Base-by-base conservation (phyloP, 1,140 invertebrate species). In the Zaprionus tsacasi region DNA sequence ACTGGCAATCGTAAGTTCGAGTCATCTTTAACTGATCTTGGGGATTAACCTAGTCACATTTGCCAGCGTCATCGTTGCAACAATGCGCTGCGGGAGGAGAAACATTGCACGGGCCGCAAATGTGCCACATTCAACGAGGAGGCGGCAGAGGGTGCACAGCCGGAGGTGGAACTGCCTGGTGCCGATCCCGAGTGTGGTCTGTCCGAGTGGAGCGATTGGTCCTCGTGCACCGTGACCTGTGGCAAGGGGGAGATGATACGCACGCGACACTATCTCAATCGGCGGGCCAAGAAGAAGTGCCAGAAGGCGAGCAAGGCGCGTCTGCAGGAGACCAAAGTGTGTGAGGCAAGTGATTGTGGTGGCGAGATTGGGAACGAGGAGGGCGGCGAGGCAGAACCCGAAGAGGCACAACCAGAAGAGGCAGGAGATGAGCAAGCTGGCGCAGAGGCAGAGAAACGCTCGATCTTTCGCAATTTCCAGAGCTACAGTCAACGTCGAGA, bases 121-220 rank as follows among this genome's bases (percentile, higher is more conserved):
- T 92, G 91, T 30, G 60, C 79, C 15, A 92, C 94, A 61, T 95
- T 94, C 79, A 94, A 93, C 65, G 81, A 91, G 45, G 81, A 93
- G 74, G 60, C 60, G 0, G 43, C 69, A 30, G 82, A 78, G 30
- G 71, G 58, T 10, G 74, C n/a, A 1, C 65, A 76, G 13, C 63
- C 72, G 3, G 82, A 82, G 35, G 57, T 45, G 0, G 87, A 59
- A 5, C 30, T 56, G 0, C 43, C 75, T 0, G 43, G 35, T 12
- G 60, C 68, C 4, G 83, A 82, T 76, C 88, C 91, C 0, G 94
- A 95, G 80, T 98, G 97, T 76, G 93, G 94, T 36, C 93, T 97
- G 1, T 94, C 95, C 1, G 93, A 94, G 38, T 98, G 96, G 96
- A 94, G 94, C 10, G 93, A 94, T 3, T 98, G 97, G 97, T 94